These are phyloP conservation scores for Elephas maximus DNA, from an alignment of 2,113 vertebrate genomes.

Conservation along the genomic window DNA sequence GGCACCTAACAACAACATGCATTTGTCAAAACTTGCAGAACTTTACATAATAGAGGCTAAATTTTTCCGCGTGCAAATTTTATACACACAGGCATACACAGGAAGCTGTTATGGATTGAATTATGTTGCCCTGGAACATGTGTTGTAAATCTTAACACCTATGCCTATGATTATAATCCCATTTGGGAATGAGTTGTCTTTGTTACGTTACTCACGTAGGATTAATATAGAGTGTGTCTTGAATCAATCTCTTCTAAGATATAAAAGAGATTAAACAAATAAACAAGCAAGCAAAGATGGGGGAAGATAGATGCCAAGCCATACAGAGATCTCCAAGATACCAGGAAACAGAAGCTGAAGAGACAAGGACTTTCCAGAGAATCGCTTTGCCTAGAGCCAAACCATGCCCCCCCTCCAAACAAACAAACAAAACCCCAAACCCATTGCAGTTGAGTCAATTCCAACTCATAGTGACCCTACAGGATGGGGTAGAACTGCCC, in stretches of 20 bases:
- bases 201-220: background rate
- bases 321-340: background rate
- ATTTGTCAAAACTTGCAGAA: conserved; percentile 34
- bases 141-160: background rate
- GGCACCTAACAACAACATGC: background rate
- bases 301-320: background rate
- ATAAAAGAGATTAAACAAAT: no score
- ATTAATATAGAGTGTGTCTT: background rate
- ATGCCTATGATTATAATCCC: no score
- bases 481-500: no score
- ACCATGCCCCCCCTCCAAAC: no score
- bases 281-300: background rate
- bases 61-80: conserved; percentile 1
- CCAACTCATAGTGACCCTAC: no score
- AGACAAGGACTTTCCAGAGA: background rate
- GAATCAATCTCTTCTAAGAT: background rate
- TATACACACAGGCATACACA: background rate
- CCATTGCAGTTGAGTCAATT: no score
- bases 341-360: background rate
- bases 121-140: background rate
- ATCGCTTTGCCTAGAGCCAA: no score
- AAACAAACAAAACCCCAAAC: no score
- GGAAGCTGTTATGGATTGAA: no score
- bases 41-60: background rate
- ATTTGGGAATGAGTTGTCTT: background rate